Base-by-base conservation (phyloP, 1,140 invertebrate genomes). In the Hermetia illucens region DNA sequence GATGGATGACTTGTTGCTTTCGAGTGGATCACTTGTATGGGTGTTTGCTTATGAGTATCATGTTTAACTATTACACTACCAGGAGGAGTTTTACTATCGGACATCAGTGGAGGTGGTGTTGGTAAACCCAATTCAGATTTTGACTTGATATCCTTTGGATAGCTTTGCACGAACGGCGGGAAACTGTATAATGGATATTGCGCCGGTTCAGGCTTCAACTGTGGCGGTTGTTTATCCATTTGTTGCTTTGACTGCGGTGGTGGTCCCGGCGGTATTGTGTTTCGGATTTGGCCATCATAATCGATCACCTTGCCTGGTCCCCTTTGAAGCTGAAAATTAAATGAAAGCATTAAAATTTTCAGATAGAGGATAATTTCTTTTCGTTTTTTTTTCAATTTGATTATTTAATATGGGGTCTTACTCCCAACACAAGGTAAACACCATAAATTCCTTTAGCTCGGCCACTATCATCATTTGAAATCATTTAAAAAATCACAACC, bases 1-100 rank as follows among this genome's bases (percentile, higher is more conserved):
- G 16, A 69, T 17, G 69, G 63, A 4, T 34, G 4, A 20, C 21
- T 10, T 15, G 25, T 5, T 3, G 24, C 22, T 38, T 38, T 27
- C 13, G 69, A 70, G 52, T 72, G 70, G 4, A 62, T 58, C 32
- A 56, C 49, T 4, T 63, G 53, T 15, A 62, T 56, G 38, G 68
- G 59, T 17, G 63, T 46, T 32, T 57, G 50, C 21, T 55, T 43
- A 44, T 58, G 55, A 37, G 62, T 58, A 35, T 75, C 72, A 48
- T 75, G 74, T 53, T 75, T 75, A 12, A 75, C 73, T 40, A 75
- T 75, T 27, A 77, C 74, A 29, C 36, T 20, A 40, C 71, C 71
- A 45, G 65, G 72, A n/a, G 36, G 21, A 12, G 18, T 17, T 44
- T 75, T 75, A 42, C 70, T 61, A 49, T 75, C 72, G 41, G 64